phyloP scores from a whole-genome alignment of 2,888 invertebrate genomes.

The Erpobdella octoculata region DNA sequence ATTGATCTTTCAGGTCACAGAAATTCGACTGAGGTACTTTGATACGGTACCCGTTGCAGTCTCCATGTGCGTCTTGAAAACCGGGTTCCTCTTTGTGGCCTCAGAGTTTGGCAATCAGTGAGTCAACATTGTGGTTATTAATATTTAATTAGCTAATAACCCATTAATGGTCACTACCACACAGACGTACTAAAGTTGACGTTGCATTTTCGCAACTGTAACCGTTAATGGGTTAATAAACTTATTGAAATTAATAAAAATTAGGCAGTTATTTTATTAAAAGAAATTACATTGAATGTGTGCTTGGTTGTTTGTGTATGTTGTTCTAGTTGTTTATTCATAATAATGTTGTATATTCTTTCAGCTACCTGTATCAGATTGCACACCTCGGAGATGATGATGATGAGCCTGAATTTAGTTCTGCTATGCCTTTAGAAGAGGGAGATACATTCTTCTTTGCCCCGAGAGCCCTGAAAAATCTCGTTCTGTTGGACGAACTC shows the following conservation, averaged over 20 bases:
- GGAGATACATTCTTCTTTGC: constrained; percentile 98
- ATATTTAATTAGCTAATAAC: not conserved
- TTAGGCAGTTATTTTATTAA: not conserved
- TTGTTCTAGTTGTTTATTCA: not conserved
- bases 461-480: constrained; percentile 80
- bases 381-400: constrained; percentile 98
- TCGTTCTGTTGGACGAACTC: constrained; percentile 91
- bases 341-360: not conserved
- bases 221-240: too few species aligned
- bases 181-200: too few species aligned
- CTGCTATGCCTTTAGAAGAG: constrained; percentile 93
- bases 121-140: constrained; percentile 55
- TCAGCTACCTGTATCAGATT: constrained; percentile 90
- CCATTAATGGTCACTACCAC: too few species aligned
- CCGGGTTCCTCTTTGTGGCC: constrained; percentile 94
- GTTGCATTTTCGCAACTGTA: too few species aligned
- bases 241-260: not conserved
- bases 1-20: constrained; percentile 62
- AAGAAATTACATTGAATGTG: too few species aligned
- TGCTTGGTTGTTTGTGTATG: not conserved
- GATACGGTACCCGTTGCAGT: constrained; percentile 95
- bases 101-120: constrained; percentile 99
- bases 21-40: constrained; percentile 96
- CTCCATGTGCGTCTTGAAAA: constrained; percentile 93
- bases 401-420: constrained; percentile 95